These are phyloP conservation scores for Cantharis rustica DNA, from an alignment of 2,888 invertebrate species.

Conservation along the genomic window DNA sequence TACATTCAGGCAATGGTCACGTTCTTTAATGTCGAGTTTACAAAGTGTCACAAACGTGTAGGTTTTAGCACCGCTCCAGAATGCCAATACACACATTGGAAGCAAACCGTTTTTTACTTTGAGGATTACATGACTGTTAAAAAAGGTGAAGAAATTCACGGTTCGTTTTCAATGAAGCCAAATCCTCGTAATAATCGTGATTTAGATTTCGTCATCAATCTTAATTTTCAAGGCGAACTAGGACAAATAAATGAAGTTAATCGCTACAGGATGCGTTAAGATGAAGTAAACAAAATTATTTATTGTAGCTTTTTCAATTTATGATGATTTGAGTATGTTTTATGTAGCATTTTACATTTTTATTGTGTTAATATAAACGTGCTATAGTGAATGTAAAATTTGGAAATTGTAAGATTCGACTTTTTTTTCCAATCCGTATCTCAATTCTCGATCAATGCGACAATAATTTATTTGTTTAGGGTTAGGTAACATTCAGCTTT, in stretches of 20 bases:
- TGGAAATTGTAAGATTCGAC: not conserved
- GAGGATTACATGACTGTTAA: slow-evolving; percentile 97
- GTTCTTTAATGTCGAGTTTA: slow-evolving; percentile 99
- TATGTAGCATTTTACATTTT: not conserved
- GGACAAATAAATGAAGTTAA: slow-evolving; percentile 85
- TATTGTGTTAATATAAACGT: not conserved
- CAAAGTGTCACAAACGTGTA: slow-evolving; percentile 97
- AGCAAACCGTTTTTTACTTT: slow-evolving; percentile 96
- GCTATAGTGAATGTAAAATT: not conserved
- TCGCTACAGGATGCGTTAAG: slow-evolving; percentile 87
- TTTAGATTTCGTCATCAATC: slow-evolving; percentile 91
- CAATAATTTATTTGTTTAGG: not conserved
- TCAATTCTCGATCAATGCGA: not conserved
- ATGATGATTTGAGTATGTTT: not conserved
- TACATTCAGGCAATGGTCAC: slow-evolving; percentile 98
- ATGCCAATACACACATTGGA: slow-evolving; percentile 99
- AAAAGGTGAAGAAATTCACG: slow-evolving; percentile 91
- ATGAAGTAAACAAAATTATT: not conserved
- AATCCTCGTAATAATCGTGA: slow-evolving; percentile 97
- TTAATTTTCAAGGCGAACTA: slow-evolving; percentile 90
- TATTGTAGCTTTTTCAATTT: not conserved
- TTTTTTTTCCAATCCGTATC: not conserved
- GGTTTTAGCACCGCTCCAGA: slow-evolving; percentile 99
- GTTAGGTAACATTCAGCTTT: not conserved
- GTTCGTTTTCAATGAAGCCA: slow-evolving; percentile 91